These are phyloP conservation scores for Timandra comae DNA, from an alignment of 2,888 invertebrate species.

Conservation along the genomic window DNA sequence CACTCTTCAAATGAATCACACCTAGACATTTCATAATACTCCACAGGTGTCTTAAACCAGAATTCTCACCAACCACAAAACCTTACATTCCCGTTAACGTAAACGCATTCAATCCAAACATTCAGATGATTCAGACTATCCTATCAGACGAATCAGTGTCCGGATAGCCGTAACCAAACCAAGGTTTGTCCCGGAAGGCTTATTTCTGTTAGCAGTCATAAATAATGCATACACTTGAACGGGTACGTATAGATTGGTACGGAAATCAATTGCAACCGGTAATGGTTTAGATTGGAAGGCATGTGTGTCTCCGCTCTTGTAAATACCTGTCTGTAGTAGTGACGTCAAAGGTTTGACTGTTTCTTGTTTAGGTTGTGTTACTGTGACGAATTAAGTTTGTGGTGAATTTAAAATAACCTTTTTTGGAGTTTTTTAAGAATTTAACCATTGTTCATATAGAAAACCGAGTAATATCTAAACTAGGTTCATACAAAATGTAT, in stretches of 20 bases:
- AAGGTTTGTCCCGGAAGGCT: slow-evolving; percentile 6
- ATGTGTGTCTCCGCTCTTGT: background rate
- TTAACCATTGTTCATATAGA: too few species aligned
- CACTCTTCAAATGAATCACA: too few species aligned
- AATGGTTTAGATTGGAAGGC: slow-evolving; percentile 3
- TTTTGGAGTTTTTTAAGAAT: too few species aligned
- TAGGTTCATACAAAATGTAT: too few species aligned
- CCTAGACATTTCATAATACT: too few species aligned
- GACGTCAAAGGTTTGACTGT: too few species aligned
- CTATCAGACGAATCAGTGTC: slow-evolving; percentile 6
- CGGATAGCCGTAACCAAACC: slow-evolving; percentile 6
- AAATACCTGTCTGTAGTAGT: too few species aligned
- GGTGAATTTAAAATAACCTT: too few species aligned
- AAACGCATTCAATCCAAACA: background rate
- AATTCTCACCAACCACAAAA: slow-evolving; percentile 1
- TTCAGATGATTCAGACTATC: slow-evolving; percentile 2
- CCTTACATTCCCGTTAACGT: slow-evolving; percentile 6
- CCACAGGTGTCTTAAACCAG: too few species aligned
- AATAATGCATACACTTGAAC: slow-evolving; percentile 12
- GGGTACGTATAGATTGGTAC: slow-evolving; percentile 9
- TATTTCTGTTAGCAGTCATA: slow-evolving; percentile 9
- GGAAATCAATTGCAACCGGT: slow-evolving; percentile 9
- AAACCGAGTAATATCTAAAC: too few species aligned
- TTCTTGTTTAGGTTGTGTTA: too few species aligned
- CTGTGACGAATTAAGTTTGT: too few species aligned